A percentile compares a stretch with the other conserved stretches of the same genome.
These are phyloP conservation scores for Sacculina carcini DNA, from an alignment of 2,888 invertebrate species.

Conservation along the genomic window DNA sequence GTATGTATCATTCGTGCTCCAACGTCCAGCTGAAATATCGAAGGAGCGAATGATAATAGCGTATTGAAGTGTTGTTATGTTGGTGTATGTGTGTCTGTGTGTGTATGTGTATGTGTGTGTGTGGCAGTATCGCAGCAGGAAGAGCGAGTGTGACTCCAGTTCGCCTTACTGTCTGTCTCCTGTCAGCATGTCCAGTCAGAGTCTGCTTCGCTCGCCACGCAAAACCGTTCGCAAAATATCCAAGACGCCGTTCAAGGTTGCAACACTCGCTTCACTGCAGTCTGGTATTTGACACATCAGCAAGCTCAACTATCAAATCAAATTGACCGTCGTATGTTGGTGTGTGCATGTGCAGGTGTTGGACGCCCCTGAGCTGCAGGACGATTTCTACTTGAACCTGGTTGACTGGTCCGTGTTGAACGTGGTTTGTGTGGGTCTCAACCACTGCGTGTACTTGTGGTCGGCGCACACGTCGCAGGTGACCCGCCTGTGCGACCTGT, in stretches of 20 bases:
- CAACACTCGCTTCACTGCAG: background rate
- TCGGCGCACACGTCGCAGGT: constrained; percentile 94
- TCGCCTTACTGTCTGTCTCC: constrained; percentile 82
- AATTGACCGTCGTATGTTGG: background rate
- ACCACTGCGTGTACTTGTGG: constrained; percentile 95
- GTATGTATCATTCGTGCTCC: no score
- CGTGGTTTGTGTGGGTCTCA: constrained; percentile 86
- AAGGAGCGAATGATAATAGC: no score
- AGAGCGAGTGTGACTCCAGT: constrained; percentile 31
- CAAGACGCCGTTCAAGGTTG: constrained; percentile 80
- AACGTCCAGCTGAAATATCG: no score
- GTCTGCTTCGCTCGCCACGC: constrained; percentile 69
- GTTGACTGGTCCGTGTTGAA: constrained; percentile 99
- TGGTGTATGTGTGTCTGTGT: no score
- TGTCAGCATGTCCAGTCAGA: constrained; percentile 80
- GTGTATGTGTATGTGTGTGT: no score
- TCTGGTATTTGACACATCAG: background rate
- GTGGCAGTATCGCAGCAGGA: background rate
- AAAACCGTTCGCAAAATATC: constrained; percentile 97
- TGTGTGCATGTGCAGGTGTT: constrained; percentile 30
- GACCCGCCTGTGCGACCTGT: constrained; percentile 45
- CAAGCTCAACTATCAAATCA: background rate
- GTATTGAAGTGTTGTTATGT: no score
- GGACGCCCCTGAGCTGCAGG: constrained; percentile 87
- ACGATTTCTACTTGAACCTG: constrained; percentile 94